Percentiles rank a stretch among this genome's conserved stretches.
phyloP scores from a whole-genome alignment of 2,113 vertebrate genomes.

The Nanorana parkeri region DNA sequence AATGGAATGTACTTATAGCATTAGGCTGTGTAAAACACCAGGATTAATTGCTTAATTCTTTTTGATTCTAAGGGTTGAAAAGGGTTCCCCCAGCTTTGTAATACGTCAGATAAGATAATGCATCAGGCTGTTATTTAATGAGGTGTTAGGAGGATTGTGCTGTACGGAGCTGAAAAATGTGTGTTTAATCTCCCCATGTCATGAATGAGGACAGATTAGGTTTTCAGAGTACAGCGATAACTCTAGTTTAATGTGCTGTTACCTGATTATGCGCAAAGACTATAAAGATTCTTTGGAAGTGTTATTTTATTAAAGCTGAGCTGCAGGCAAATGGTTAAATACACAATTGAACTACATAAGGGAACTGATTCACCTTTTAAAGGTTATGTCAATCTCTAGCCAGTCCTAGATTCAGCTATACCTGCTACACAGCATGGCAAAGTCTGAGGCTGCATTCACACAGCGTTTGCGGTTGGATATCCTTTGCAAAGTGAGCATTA shows the following conservation, averaged over 20 bases:
- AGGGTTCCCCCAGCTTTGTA: slow-evolving; percentile 16
- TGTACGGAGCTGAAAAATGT: slow-evolving; percentile 11
- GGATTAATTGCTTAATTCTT: slow-evolving; percentile 47
- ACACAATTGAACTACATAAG: no score
- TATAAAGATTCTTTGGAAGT: no score
- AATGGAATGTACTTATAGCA: slow-evolving; percentile 48
- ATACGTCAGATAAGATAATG: slow-evolving; percentile 46
- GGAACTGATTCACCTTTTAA: no score
- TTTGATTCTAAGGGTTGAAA: not conserved
- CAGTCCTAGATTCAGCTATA: no score
- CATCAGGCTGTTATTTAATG: slow-evolving; percentile 50
- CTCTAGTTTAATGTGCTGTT: not conserved
- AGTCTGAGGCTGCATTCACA: no score
- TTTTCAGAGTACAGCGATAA: not conserved
- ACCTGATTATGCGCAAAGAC: no score
- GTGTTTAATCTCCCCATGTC: slow-evolving; percentile 40
- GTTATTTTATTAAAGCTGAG: no score
- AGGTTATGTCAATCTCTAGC: no score
- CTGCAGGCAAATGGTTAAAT: no score
- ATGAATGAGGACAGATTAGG: slow-evolving; percentile 29
- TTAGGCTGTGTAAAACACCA: slow-evolving; percentile 13
- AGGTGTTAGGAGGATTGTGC: slow-evolving; percentile 46
- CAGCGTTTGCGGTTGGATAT: no score
- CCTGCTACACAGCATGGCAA: no score
- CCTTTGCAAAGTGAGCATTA: no score